A percentile compares a stretch with the other conserved stretches of the same genome.
Conservation (phyloP, 2,797 vertebrate genomes). For the Malurus leucopterus region DNA sequence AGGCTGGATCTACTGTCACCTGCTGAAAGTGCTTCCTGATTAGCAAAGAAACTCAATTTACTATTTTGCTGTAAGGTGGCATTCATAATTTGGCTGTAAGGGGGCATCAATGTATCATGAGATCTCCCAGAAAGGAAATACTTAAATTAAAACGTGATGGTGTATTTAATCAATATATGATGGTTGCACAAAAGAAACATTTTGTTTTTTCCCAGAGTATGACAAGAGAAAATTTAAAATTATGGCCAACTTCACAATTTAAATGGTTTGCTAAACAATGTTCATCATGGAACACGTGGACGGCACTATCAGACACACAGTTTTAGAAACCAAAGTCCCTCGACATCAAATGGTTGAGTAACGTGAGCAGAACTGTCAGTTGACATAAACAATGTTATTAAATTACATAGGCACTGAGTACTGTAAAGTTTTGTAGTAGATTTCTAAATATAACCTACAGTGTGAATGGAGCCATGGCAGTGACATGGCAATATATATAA, state of each 20-base stretch:
- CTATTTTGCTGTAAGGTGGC: fast-evolving
- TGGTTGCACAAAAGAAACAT: not conserved
- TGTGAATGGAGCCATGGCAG: conserved; percentile 32
- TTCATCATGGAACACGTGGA: not conserved
- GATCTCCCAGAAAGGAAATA: not conserved
- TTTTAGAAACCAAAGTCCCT: conserved; percentile 20
- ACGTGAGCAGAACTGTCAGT: conserved; percentile 14
- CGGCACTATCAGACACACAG: not conserved
- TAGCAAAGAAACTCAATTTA: not conserved
- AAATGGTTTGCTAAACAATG: not conserved
- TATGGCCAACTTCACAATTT: not conserved
- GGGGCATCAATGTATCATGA: not conserved
- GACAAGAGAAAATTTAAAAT: not conserved
- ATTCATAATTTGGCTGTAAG: not conserved
- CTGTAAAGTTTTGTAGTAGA: conserved; percentile 41
- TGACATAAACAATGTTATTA: conserved; percentile 53
- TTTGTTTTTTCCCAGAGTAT: not conserved
- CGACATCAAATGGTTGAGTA: conserved; percentile 42
- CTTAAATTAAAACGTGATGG: not conserved
- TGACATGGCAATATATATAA: not conserved
- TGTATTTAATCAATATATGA: not conserved
- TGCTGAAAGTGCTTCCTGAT: not conserved
- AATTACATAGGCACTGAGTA: conserved; percentile 25
- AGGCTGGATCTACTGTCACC: not conserved
- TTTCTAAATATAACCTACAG: conserved; percentile 39